Evolutionary conservation across 2,888 invertebrate genomes (phyloP).

Genomic region (Proisotoma minuta): DNA sequence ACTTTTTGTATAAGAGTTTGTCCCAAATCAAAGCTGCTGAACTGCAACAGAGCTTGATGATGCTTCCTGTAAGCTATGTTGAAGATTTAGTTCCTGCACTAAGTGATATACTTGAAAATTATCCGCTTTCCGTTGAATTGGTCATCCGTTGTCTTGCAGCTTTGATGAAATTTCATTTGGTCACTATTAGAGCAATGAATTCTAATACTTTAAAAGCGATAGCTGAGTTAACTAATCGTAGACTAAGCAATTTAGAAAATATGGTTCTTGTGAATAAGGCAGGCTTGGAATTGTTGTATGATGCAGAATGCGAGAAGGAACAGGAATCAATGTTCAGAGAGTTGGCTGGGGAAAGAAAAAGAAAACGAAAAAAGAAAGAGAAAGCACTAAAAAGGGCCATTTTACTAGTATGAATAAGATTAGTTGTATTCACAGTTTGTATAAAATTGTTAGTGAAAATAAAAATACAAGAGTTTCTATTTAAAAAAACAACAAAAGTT

Average conservation of each 20-base stretch:
- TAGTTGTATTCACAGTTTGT: no score
- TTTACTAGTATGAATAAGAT: conserved; percentile 51
- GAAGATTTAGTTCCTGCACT: conserved; percentile 40
- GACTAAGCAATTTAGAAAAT: conserved; percentile 59
- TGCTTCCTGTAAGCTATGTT: conserved; percentile 43
- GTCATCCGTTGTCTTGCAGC: conserved; percentile 35
- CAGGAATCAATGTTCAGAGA: conserved; percentile 74
- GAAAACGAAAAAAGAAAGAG: conserved; percentile 60
- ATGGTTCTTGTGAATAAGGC: conserved; percentile 79
- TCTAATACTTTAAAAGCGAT: conserved; percentile 28
- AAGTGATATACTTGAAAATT: conserved; percentile 32
- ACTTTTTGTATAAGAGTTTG: conserved; percentile 76
- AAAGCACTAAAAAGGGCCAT: conserved; percentile 61
- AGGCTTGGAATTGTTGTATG: conserved; percentile 70
- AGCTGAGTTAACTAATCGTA: conserved; percentile 27
- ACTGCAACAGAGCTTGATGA: conserved; percentile 44
- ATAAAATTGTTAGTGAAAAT: no score
- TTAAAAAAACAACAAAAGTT: no score
- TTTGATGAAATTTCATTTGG: conserved; percentile 44
- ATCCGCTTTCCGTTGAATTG: conserved; percentile 41
- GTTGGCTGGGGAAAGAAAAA: conserved; percentile 61
- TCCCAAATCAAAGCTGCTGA: conserved; percentile 61
- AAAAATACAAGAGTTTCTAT: no score
- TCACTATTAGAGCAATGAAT: conserved; percentile 34
- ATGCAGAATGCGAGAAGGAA: conserved; percentile 68